phyloP scores from a whole-genome alignment of 2,113 vertebrate genomes.

The Stomatorhinus ivindoensis region DNA sequence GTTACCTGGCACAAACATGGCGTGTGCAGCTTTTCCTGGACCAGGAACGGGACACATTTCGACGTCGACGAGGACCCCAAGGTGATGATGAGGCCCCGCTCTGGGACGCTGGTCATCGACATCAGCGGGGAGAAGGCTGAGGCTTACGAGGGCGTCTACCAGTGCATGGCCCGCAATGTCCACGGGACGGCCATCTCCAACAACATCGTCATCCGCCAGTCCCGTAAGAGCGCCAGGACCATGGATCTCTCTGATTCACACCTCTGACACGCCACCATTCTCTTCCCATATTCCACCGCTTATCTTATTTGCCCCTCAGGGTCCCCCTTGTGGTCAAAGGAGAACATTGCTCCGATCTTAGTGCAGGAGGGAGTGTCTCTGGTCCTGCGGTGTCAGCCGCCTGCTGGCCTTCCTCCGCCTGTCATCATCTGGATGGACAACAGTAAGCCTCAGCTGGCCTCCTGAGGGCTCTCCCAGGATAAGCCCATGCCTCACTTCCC shows the following conservation, averaged over 20 bases:
- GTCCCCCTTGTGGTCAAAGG: constrained; percentile 95
- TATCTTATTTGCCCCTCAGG: constrained; percentile 52
- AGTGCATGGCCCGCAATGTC: constrained; percentile 86
- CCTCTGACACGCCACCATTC: not conserved
- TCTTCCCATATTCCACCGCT: not conserved
- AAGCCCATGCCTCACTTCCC: not conserved
- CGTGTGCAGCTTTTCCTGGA: constrained; percentile 83
- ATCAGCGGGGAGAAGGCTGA: constrained; percentile 80
- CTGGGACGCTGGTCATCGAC: constrained; percentile 83
- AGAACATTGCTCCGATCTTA: constrained; percentile 73
- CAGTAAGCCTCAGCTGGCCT: constrained; percentile 63
- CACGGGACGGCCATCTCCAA: constrained; percentile 89
- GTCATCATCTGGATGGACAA: constrained; percentile 99
- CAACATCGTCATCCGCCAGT: constrained; percentile 80
- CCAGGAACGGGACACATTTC: constrained; percentile 87
- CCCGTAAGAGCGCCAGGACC: constrained; percentile 64
- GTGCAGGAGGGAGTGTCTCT: constrained; percentile 76
- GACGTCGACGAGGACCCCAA: constrained; percentile 77
- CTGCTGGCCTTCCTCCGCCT: constrained; percentile 83
- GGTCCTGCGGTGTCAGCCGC: constrained; percentile 82
- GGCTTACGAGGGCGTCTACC: constrained; percentile 83
- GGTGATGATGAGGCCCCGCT: constrained; percentile 76
- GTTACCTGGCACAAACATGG: not conserved
- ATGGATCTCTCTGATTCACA: not conserved
- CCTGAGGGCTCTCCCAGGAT: not conserved